These are phyloP conservation scores for Muscicapa striata DNA, from an alignment of 2,797 vertebrate genomes.

Conservation along the genomic window DNA sequence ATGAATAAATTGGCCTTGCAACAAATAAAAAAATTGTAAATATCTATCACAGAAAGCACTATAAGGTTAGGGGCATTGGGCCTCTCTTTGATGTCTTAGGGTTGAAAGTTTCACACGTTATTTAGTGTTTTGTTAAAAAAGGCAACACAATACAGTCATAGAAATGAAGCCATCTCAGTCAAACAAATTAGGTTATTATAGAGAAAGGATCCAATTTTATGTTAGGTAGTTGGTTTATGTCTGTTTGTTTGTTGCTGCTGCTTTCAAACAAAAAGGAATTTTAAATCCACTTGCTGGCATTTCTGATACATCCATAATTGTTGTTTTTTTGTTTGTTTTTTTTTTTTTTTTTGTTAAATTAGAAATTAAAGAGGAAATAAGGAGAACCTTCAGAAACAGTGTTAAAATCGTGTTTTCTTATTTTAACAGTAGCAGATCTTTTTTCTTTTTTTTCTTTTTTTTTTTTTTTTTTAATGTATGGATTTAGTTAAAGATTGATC, in stretches of 20 bases:
- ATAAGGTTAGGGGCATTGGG: constrained; percentile 80
- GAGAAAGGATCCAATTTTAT: constrained; percentile 75
- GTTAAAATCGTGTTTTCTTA: constrained; percentile 52
- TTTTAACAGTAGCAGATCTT: constrained; percentile 41
- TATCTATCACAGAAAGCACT: constrained; percentile 86
- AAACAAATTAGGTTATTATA: constrained; percentile 78
- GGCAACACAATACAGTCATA: constrained; percentile 83
- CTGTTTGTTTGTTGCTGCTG: constrained; percentile 44
- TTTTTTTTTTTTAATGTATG: constrained; percentile 23
- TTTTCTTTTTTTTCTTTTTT: constrained; percentile 12
- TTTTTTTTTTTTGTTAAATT: constrained; percentile 39
- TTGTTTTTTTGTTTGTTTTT: no score
- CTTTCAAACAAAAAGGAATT: constrained; percentile 67
- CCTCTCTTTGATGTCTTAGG: constrained; percentile 75
- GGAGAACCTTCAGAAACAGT: constrained; percentile 69
- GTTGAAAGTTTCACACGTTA: constrained; percentile 78
- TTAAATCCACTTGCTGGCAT: constrained; percentile 72
- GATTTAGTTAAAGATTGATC: constrained; percentile 61
- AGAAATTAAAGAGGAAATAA: constrained; percentile 71
- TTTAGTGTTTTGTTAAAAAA: constrained; percentile 79
- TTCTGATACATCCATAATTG: constrained; percentile 70
- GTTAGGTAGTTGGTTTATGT: constrained; percentile 75
- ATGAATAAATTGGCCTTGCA: constrained; percentile 88
- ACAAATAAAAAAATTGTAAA: constrained; percentile 83
- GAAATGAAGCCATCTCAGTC: constrained; percentile 81